Conservation (phyloP, 2,888 invertebrate genomes). For the Chromoteleia sp. region DNA sequence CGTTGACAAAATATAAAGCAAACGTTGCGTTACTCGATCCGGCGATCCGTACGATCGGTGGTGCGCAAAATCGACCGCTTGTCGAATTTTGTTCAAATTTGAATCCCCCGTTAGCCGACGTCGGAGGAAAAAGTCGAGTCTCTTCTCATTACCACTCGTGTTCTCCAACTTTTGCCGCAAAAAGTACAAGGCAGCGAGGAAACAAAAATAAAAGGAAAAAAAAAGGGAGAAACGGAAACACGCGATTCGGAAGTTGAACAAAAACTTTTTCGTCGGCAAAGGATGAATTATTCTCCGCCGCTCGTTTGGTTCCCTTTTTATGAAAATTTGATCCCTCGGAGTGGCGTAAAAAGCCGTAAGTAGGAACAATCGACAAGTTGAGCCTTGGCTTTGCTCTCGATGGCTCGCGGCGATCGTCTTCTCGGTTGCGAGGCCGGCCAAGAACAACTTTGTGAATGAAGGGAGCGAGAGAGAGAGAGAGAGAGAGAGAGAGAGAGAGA, state of each 20-base stretch:
- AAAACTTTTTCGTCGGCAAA: constrained; percentile 49
- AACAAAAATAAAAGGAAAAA: constrained; percentile 14
- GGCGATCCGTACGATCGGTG: too few species aligned
- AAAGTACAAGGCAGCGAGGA: constrained; percentile 7
- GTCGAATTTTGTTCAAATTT: neutral
- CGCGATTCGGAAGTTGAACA: constrained; percentile 40
- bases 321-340: constrained; percentile 55
- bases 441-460: constrained; percentile 71
- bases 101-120: constrained; percentile 39
- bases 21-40: too few species aligned
- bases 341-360: constrained; percentile 35
- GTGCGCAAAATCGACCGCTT: too few species aligned
- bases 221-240: constrained; percentile 23
- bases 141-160: constrained; percentile 41
- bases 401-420: constrained; percentile 57
- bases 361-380: constrained; percentile 63
- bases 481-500: constrained; percentile 40
- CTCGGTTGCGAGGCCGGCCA: constrained; percentile 38
- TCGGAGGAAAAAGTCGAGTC: constrained; percentile 36
- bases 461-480: constrained; percentile 35
- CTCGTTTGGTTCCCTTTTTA: constrained; percentile 48
- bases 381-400: constrained; percentile 57
- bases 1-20: too few species aligned
- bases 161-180: constrained; percentile 26
- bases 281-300: constrained; percentile 35